Evolutionary conservation across 2,113 vertebrate genomes (phyloP).

Genomic region (Phrynosoma platyrhinos): DNA sequence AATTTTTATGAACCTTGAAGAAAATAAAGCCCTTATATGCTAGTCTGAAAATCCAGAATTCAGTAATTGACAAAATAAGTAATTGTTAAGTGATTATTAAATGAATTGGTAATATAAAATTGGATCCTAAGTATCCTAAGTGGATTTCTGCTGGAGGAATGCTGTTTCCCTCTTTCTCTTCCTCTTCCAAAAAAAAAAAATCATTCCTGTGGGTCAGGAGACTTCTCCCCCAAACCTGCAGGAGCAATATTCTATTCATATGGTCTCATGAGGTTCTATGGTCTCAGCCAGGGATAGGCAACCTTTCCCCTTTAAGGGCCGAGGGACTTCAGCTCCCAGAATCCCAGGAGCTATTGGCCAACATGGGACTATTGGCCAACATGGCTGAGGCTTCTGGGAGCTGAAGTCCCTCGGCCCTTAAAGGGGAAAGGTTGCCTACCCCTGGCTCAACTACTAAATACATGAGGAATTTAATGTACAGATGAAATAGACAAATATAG

Average conservation of each 20-base stretch:
- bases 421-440: no score
- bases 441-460: no score
- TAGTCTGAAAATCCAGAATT: slow-evolving; percentile 46
- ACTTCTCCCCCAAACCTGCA: not conserved
- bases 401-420: no score
- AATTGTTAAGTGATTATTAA: not conserved
- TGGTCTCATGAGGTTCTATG: not conserved
- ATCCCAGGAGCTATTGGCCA: no score
- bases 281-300: no score
- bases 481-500: not conserved
- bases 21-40: not conserved
- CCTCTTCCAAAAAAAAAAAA: not conserved
- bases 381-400: no score
- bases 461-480: not conserved
- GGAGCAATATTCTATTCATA: not conserved
- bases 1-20: not conserved
- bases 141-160: not conserved
- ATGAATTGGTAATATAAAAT: not conserved
- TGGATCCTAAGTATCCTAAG: not conserved
- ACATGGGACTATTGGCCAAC: no score
- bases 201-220: no score
- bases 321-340: no score
- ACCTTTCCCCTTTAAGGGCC: no score
- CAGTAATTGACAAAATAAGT: slow-evolving; percentile 9
- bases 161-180: not conserved